A percentile compares a stretch with the other conserved stretches of the same genome.
Evolutionary conservation across 2,113 vertebrate species (phyloP).

Genomic region (Kobus ellipsiprymnus): DNA sequence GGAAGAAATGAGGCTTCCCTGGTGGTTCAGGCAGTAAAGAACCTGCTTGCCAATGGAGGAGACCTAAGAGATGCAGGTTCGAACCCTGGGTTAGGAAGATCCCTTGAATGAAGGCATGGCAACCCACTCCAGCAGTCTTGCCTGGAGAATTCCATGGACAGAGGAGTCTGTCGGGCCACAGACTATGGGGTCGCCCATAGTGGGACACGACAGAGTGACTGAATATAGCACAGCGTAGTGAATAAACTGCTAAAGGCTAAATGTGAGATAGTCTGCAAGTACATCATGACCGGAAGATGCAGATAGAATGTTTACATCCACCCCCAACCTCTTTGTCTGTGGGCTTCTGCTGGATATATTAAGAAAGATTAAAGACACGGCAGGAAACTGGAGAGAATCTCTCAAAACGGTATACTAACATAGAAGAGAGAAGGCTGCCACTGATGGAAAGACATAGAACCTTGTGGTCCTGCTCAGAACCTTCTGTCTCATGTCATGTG

Average conservation of each 20-base stretch:
- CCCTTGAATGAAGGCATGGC: not conserved
- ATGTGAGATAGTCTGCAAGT: rapidly evolving
- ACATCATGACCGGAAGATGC: not conserved
- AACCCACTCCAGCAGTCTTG: not conserved
- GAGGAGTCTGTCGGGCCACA: rapidly evolving
- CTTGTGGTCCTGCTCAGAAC: not conserved
- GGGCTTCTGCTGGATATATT: not conserved
- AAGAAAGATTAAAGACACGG: not conserved
- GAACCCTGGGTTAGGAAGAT: not conserved
- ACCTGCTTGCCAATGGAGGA: not conserved
- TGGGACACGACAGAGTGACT: not conserved
- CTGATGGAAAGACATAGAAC: not conserved
- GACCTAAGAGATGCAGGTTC: not conserved
- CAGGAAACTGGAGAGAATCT: not conserved
- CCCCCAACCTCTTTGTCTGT: no score
- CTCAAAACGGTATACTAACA: not conserved
- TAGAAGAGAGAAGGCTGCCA: not conserved
- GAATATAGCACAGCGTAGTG: not conserved
- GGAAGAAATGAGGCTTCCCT: not conserved
- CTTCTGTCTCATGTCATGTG: not conserved
- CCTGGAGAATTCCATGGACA: not conserved
- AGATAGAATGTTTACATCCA: not conserved
- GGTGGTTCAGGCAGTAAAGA: not conserved
- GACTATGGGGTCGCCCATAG: not conserved
- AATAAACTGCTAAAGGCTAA: not conserved